Evolutionary conservation across 1,140 invertebrate genomes (phyloP).

Genomic region (Eupristina koningsbergeri): DNA sequence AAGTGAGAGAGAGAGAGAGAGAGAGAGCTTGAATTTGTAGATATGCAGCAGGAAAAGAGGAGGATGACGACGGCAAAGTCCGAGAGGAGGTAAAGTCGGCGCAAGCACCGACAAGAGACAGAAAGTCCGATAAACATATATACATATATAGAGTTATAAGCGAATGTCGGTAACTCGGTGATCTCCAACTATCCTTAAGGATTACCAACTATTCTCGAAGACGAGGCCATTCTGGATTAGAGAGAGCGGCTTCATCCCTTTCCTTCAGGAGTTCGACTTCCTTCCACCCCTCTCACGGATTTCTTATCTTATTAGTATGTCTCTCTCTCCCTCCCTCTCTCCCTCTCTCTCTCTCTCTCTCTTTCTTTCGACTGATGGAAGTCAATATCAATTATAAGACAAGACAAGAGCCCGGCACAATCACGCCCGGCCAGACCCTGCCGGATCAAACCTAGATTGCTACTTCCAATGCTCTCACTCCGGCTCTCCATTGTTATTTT

Average conservation of each 20-base stretch:
- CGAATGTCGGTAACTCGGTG: constrained; percentile 63
- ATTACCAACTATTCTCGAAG: constrained; percentile 74
- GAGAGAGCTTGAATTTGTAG: constrained; percentile 33
- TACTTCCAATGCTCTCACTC: constrained; percentile 52
- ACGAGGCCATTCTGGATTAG: constrained; percentile 72
- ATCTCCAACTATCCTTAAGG: constrained; percentile 73
- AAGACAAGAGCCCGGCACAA: constrained; percentile 70
- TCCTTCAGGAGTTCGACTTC: constrained; percentile 3
- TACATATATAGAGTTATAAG: too few relatives aligned
- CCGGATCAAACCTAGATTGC: constrained; percentile 69
- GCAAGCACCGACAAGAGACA: neutral
- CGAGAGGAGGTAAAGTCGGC: neutral
- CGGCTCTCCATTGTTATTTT: neutral
- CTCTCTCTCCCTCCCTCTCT: neutral
- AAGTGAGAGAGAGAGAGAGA: constrained; percentile 8
- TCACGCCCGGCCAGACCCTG: constrained; percentile 69
- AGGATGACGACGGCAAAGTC: neutral
- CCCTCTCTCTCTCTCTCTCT: too few relatives aligned
- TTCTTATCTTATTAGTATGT: constrained; percentile 28
- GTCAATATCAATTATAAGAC: constrained; percentile 75
- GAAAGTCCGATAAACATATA: constrained; percentile 46
- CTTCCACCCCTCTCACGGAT: constrained; percentile 35
- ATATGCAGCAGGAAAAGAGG: neutral
- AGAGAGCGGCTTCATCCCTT: constrained; percentile 53
- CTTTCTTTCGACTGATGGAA: constrained; percentile 53